Evolutionary conservation across 2,888 invertebrate species (phyloP), one percentile per base, ranked within the genome.

Genomic region (Andrena minutula): DNA sequence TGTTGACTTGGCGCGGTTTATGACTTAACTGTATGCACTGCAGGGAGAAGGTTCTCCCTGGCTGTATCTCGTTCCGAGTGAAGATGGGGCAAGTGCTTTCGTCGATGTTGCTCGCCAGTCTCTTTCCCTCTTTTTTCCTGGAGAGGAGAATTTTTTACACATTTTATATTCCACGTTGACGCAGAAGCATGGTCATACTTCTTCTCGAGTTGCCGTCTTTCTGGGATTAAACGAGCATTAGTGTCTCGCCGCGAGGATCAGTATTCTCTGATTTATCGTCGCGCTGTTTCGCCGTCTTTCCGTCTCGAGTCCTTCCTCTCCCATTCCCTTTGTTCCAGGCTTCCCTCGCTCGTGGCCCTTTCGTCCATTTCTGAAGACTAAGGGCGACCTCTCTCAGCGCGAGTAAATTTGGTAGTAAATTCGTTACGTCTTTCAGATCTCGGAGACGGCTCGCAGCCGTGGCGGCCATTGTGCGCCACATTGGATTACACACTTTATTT

Each of bases 191-290:
- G 23, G 78, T 78, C 65, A 56, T 49, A 41, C 71, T 28, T 20
- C 69, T 16, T 16, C n/a, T 51, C 49, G 35, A 74, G 70, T 69
- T 75, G 64, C 49, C 76, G 56, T 49, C 77, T 79, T 64, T 28
- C 53, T 35, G 53, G 80, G 84, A 87, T 88, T 88, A 88, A 82
- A 79, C 63, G 60, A 32, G 84, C 58, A 86, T 88, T 85, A 86
- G 86, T 70, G 77, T 73, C 86, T 63, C 58, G 61, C 75, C 72
- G 74, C 35, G 63, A 66, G 78, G 60, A 71, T 74, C 79, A 76
- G 53, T 75, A 82, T 88, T 82, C 82, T 74, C 69, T 79, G 75
- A 88, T 88, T 88, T 88, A 88, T 82, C 82, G 74, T 30, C 70
- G 32, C 26, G 58, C 58, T 64, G 47, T 51, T 64, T 58, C 60